Evolutionary conservation across 2,113 vertebrate genomes (phyloP).

Genomic region (Corythornis cristatus): DNA sequence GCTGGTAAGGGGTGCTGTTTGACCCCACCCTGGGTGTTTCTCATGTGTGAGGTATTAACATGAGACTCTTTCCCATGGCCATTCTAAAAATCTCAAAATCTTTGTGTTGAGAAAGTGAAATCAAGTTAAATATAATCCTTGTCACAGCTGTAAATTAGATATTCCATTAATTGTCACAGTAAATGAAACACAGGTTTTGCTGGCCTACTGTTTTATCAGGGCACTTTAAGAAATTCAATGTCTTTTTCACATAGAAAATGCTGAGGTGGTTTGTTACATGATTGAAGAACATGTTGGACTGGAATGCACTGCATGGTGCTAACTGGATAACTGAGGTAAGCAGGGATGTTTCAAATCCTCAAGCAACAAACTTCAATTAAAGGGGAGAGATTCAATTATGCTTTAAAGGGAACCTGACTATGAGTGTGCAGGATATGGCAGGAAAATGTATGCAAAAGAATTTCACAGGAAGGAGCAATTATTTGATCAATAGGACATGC

Average conservation of each 20-base stretch:
- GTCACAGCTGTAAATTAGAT: not conserved
- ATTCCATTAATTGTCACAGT: not conserved
- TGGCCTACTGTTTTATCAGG: not conserved
- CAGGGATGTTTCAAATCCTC: not conserved
- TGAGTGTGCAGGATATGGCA: accelerated
- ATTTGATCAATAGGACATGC: not conserved
- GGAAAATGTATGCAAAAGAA: not conserved
- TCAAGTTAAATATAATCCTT: not conserved
- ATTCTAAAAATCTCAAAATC: not conserved
- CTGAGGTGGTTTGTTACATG: not conserved
- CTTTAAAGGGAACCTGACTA: not conserved
- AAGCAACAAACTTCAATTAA: not conserved
- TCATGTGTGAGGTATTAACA: accelerated
- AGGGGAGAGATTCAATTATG: not conserved
- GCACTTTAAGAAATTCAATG: not conserved
- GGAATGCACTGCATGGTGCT: not conserved
- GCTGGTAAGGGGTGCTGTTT: not conserved
- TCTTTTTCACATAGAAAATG: not conserved
- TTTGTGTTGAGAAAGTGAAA: not conserved
- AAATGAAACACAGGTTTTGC: not conserved
- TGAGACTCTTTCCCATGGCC: not conserved
- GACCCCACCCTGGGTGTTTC: not conserved
- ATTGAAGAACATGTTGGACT: not conserved
- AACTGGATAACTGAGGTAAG: not conserved
- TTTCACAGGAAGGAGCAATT: not conserved